Evolutionary conservation across 2,888 invertebrate species (phyloP), one percentile per base, ranked within the genome.

Genomic region (Nephrotoma guestfalica): DNA sequence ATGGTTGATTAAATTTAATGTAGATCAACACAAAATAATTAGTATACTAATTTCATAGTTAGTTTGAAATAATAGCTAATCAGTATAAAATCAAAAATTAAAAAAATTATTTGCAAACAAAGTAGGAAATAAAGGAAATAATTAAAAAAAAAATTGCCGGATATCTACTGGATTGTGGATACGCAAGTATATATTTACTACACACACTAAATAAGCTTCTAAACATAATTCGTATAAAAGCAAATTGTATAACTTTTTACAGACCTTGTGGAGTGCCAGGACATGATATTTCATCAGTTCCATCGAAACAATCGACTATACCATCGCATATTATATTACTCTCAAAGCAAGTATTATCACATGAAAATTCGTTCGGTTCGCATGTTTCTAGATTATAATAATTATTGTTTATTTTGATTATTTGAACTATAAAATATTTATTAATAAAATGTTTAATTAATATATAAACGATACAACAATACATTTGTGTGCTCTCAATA

Each of bases 251-350:
- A 71, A 71, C 71, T 15, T 30, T 71, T 71, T 71, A 71, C 71
- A 30, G 71, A 71, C 71, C 71, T 71, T 18, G 30, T 71, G 71
- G 71, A 9, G 71, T 3, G 9, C 30, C 71, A 0, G 71, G 71
- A 30, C 71, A 71, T 30, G 30, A 18, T 71, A 4, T 71, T 92
- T 96, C 96, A 90, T 96, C 96, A 57, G 95, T 94, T 90, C 94
- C 93, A 92, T 96, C 96, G 88, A 91, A 91, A 90, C 96, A 96
- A 92, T 96, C 95, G 89, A 93, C 93, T 87, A 91, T 92, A 86
- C 93, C 93, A 91, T 96, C 93, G 91, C 95, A 95, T 90, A 93
- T 92, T 90, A 92, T 92, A 88, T 90, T 90, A 88, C 92, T 90
- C 47, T 93, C 91, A 89, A 95, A 93, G 89, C 94, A 93, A 90